Conservation (phyloP, 2,888 invertebrate genomes). For the Sabatieria punctata region DNA sequence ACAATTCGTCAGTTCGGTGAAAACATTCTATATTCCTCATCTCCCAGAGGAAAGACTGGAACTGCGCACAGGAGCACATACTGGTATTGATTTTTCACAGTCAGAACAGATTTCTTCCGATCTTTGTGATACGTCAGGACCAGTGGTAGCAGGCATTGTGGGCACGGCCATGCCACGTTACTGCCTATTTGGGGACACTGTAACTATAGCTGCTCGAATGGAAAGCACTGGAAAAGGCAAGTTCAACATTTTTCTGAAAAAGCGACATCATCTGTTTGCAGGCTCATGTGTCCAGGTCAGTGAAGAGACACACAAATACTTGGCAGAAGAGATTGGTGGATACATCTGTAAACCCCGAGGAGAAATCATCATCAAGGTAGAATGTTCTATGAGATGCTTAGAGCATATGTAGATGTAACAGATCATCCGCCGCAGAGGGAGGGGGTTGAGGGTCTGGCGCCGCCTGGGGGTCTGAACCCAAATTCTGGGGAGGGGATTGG, state of each 20-base stretch:
- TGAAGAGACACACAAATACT: conserved; percentile 1
- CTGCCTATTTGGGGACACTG: not conserved
- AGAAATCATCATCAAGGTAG: conserved; percentile 6
- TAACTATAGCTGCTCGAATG: not conserved
- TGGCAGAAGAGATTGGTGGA: conserved; percentile 2
- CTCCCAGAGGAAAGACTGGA: conserved; percentile 1
- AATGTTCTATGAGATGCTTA: not conserved
- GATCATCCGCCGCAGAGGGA: too few species aligned
- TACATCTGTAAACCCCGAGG: not conserved
- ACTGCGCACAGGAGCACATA: conserved; percentile 6
- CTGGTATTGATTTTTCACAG: too few species aligned
- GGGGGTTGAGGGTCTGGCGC: too few species aligned
- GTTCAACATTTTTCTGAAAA: too few species aligned
- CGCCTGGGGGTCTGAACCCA: too few species aligned
- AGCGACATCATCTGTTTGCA: too few species aligned
- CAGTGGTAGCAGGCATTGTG: not conserved
- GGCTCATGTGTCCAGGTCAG: conserved; percentile 5
- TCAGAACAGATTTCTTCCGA: too few species aligned
- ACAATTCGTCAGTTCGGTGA: conserved; percentile 1
- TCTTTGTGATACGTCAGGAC: too few species aligned
- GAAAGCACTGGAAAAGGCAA: too few species aligned
- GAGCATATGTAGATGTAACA: too few species aligned
- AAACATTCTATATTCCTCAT: conserved; percentile 4
- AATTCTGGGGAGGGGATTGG: too few species aligned
- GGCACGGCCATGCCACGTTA: conserved; percentile 1